phyloP scores from a whole-genome alignment of 1,140 invertebrate genomes.

The Platorchestia sp. region DNA sequence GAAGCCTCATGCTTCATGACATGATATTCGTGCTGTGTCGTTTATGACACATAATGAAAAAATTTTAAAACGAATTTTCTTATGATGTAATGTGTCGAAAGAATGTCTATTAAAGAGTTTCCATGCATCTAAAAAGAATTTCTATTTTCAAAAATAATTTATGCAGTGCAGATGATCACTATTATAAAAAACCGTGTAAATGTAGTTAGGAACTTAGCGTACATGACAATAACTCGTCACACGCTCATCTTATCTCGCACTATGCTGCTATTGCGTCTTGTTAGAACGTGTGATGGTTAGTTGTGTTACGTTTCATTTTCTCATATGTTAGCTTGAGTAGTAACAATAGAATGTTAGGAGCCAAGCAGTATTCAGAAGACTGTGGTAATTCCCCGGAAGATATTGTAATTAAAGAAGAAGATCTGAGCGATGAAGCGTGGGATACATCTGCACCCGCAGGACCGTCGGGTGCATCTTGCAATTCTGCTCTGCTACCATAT shows the following conservation, averaged over 20 bases:
- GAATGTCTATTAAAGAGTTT: too few relatives aligned
- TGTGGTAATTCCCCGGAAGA: neutral
- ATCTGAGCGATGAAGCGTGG: conserved; percentile 6
- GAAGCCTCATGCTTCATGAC: too few relatives aligned
- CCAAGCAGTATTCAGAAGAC: neutral
- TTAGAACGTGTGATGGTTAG: neutral
- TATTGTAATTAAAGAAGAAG: neutral
- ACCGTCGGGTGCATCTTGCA: neutral
- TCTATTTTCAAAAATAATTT: too few relatives aligned
- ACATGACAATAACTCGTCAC: too few relatives aligned
- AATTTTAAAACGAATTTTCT: too few relatives aligned
- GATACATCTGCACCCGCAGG: neutral
- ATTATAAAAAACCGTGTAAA: too few relatives aligned
- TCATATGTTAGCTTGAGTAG: neutral
- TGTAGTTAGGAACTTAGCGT: too few relatives aligned
- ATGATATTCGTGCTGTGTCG: too few relatives aligned
- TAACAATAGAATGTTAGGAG: neutral
- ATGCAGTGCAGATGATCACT: too few relatives aligned
- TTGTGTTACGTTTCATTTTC: neutral
- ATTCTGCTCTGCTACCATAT: neutral
- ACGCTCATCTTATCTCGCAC: neutral
- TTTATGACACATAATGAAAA: too few relatives aligned
- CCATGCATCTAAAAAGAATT: too few relatives aligned
- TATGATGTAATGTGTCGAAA: too few relatives aligned
- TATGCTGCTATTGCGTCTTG: neutral